These are phyloP conservation scores for Enteromius paludinosus DNA, from an alignment of 2,797 vertebrate species.

Conservation along the genomic window DNA sequence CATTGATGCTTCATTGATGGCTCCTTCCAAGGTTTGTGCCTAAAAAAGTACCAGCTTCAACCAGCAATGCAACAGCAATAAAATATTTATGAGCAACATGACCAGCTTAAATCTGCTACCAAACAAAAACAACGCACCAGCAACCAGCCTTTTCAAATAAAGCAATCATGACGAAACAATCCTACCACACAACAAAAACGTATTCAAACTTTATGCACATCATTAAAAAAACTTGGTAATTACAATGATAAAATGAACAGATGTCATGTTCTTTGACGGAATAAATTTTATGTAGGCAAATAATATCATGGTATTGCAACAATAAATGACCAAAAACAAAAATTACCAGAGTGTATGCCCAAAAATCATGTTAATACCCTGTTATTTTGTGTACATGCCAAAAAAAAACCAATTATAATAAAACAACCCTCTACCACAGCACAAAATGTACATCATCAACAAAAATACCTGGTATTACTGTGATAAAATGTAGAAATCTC, in stretches of 20 bases:
- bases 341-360: background rate
- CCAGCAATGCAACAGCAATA: background rate
- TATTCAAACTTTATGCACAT: background rate
- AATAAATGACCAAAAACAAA: background rate
- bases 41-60: background rate
- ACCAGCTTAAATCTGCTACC: background rate
- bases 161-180: conserved; percentile 7
- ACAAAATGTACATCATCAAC: background rate
- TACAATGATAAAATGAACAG: background rate
- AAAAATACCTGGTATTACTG: background rate
- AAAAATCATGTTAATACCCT: background rate
- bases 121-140: conserved; percentile 5
- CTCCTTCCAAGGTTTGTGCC: background rate
- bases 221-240: background rate
- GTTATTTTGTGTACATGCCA: background rate
- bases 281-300: background rate
- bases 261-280: background rate
- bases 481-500: background rate
- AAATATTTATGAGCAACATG: background rate
- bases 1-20: background rate
- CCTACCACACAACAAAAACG: conserved; percentile 36
- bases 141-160: conserved; percentile 39
- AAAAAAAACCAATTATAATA: background rate
- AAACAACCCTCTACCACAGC: conserved; percentile 36
- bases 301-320: background rate